phyloP scores from a whole-genome alignment of 1,140 invertebrate genomes.

The Meloidogyne chitwoodi region DNA sequence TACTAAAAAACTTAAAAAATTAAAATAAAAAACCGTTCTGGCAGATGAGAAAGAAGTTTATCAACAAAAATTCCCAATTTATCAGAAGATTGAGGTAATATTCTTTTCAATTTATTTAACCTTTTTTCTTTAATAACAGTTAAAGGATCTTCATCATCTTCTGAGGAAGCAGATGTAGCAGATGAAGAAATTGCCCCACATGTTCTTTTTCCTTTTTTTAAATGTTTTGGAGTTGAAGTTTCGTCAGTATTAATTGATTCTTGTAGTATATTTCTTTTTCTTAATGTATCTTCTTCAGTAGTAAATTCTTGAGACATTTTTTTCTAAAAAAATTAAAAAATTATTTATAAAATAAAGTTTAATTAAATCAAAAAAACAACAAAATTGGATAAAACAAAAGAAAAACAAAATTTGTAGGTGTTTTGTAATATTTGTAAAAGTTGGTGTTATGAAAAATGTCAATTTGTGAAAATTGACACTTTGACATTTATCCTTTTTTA shows the following conservation, averaged over 20 bases:
- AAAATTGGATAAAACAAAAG: too few species aligned
- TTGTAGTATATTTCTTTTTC: neutral
- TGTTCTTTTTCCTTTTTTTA: neutral
- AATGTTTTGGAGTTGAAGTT: neutral
- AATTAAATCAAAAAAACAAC: too few species aligned
- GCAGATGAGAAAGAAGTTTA: slow-evolving; percentile 24
- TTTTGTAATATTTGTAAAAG: too few species aligned
- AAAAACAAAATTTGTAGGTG: too few species aligned
- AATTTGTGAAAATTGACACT: too few species aligned
- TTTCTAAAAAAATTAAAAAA: neutral
- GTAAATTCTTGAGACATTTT: neutral
- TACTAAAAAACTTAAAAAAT: neutral
- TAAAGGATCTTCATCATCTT: slow-evolving; percentile 13
- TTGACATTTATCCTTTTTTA: too few species aligned
- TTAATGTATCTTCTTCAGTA: neutral
- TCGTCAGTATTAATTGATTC: neutral
- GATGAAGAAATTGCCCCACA: neutral
- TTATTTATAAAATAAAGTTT: neutral
- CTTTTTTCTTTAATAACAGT: slow-evolving; percentile 7
- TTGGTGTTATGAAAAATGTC: too few species aligned
- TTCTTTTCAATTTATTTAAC: slow-evolving; percentile 11
- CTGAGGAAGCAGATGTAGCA: slow-evolving; percentile 4
- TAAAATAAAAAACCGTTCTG: slow-evolving; percentile 23
- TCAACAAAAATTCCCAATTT: slow-evolving; percentile 38
- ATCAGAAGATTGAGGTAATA: slow-evolving; percentile 43